Base-by-base conservation (phyloP, 2,113 vertebrate genomes). In the Coregonus clupeaformis region DNA sequence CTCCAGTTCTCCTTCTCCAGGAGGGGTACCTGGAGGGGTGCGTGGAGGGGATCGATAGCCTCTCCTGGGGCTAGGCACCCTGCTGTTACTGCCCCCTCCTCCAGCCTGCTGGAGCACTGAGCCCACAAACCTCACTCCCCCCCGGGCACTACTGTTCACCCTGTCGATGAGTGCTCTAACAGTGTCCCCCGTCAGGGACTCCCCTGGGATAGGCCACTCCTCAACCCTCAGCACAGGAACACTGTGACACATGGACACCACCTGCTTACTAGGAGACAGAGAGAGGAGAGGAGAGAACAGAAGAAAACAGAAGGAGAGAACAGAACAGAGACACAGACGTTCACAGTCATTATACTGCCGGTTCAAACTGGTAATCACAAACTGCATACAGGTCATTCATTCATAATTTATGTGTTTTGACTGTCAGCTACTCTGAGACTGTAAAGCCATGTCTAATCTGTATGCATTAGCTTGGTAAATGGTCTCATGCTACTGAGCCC, bases 171-270 rank as follows among this genome's bases (percentile, higher is more conserved):
- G 92, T 4, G 94, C 96, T 87, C 94, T 91, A 72, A 95, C 94
- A 0, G 89, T 83, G 60, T 96, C 94, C 3, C 93, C 92, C 5
- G 95, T 95, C 88, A 96, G 92, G 3, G 93, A 92, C 76, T 98
- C 96, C 71, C 87, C 91, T 4, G 90, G 90, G 78, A 96, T 84
- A 29, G 95, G 94, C 94, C 95, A 98, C 89, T 99, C 97, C 88
- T 99, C 97, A 86, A 98, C 96, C 88, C 93, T 92, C 85, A 99
- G 90, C 79, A 91, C 88, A 1, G 95, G 95, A n/a, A 90, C 92
- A 55, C 92, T 95, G 90, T 94, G 93, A 84, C 91, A 92, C 92
- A 91, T 85, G 77, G 94, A 88, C 80, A 91, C 87, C 82, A 86
- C 77, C 0, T 94, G 91, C 87, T 94, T 95, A 81, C 92, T 93